These are phyloP conservation scores for Brenthis hecate DNA, from an alignment of 2,888 invertebrate genomes.

Conservation along the genomic window DNA sequence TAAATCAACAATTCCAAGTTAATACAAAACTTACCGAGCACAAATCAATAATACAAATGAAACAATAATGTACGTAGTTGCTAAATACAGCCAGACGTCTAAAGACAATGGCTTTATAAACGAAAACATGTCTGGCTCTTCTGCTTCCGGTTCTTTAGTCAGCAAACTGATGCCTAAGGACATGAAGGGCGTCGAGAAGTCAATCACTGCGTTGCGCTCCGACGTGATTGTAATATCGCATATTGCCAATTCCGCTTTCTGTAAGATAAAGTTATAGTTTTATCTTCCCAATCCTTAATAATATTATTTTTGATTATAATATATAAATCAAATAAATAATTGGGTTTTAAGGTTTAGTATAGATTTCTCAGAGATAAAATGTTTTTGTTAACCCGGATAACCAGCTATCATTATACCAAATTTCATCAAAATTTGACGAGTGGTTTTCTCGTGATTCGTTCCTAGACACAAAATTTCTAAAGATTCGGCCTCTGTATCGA, in stretches of 20 bases:
- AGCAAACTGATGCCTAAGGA: conserved; percentile 94
- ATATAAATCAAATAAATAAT: too few species aligned
- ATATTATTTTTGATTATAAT: too few species aligned
- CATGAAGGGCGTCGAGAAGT: conserved; percentile 98
- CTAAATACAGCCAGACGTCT: conserved; percentile 94
- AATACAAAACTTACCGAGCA: conserved; percentile 82
- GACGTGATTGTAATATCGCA: conserved; percentile 97
- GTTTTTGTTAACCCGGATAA: too few species aligned
- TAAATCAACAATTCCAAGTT: neutral
- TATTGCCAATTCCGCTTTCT: conserved; percentile 96
- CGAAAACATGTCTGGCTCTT: conserved; percentile 92
- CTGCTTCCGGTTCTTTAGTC: conserved; percentile 88
- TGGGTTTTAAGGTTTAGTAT: too few species aligned
- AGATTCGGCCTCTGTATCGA: too few species aligned
- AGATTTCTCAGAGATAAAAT: too few species aligned
- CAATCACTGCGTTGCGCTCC: conserved; percentile 91
- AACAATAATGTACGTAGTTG: conserved; percentile 91
- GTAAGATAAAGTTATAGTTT: conserved; percentile 46
- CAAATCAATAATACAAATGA: conserved; percentile 91
- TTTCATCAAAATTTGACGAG: too few species aligned
- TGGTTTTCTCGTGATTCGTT: too few species aligned
- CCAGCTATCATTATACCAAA: too few species aligned
- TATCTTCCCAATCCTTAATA: too few species aligned
- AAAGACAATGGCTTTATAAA: conserved; percentile 92
- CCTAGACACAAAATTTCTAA: too few species aligned